phyloP scores from a whole-genome alignment of 2,797 vertebrate species.

The Aphelocoma californica region DNA sequence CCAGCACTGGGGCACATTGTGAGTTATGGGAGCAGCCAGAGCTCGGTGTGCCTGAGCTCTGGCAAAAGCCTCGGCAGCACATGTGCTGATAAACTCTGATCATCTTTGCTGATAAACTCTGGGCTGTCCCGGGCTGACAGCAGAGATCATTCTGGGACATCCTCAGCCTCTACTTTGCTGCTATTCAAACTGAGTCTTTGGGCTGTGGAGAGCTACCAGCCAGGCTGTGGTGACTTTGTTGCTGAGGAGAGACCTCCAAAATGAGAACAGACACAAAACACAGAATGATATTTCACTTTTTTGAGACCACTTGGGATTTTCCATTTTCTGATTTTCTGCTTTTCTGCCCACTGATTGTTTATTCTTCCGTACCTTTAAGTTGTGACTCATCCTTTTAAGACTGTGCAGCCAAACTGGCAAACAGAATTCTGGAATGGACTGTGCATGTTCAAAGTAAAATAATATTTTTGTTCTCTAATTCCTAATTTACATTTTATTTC shows the following conservation, averaged over 20 bases:
- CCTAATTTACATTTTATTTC: background rate
- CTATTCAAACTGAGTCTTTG: background rate
- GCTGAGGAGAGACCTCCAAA: background rate
- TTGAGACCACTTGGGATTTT: background rate
- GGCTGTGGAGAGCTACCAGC: background rate
- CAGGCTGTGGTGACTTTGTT: background rate
- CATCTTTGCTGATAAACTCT: background rate
- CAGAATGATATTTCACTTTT: background rate
- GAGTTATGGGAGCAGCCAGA: background rate
- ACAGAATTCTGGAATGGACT: background rate
- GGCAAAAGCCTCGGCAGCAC: background rate
- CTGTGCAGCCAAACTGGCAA: background rate
- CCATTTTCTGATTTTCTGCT: background rate
- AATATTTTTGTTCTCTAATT: background rate
- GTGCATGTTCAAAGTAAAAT: background rate
- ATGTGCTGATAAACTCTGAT: background rate
- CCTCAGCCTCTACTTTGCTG: background rate
- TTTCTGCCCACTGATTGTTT: background rate
- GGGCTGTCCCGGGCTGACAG: background rate
- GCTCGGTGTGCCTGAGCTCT: background rate
- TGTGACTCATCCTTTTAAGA: background rate
- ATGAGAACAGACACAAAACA: background rate
- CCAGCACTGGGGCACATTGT: fast-evolving
- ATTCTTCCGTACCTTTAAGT: background rate
- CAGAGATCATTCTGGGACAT: background rate